Percentiles rank a stretch among this genome's conserved stretches.
Evolutionary conservation across 53 echinoderm and acorn worm species (phyloP).

Genomic region (Luidia sarsii): DNA sequence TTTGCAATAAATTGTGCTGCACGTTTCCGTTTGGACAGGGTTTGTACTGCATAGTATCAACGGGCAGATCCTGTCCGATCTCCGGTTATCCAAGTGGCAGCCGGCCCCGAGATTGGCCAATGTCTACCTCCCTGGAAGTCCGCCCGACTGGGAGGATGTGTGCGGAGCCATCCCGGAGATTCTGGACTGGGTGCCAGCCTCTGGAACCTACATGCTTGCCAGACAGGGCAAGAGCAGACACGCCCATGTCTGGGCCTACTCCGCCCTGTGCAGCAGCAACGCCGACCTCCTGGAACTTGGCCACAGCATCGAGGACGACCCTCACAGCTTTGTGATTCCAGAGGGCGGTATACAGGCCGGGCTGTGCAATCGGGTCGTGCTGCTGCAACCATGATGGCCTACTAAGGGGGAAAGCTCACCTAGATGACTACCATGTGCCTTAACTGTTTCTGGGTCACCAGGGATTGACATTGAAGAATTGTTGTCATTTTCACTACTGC

Average conservation of each 20-base stretch:
- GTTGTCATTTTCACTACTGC: neutral
- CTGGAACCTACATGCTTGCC: conserved; percentile 65
- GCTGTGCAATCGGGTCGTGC: conserved; percentile 50
- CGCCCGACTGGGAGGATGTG: no score
- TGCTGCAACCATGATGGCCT: conserved; percentile 47
- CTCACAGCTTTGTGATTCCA: conserved; percentile 60
- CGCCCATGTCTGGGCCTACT: conserved; percentile 62
- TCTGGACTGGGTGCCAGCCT: neutral
- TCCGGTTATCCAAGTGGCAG: neutral
- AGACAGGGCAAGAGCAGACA: conserved; percentile 89
- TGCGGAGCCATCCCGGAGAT: conserved; percentile 25
- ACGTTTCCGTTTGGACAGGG: no score
- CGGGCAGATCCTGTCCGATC: neutral
- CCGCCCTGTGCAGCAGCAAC: conserved; percentile 72
- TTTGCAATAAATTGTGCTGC: no score
- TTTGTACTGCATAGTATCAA: conserved; percentile 46
- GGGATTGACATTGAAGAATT: no score
- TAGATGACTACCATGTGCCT: no score
- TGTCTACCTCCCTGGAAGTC: conserved; percentile 34
- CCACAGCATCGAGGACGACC: conserved; percentile 22
- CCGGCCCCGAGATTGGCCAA: conserved; percentile 14
- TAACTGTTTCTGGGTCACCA: no score
- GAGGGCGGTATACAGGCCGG: conserved; percentile 66
- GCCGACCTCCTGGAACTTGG: conserved; percentile 65
- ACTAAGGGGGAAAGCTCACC: no score